Percentiles rank a stretch among this genome's conserved stretches.
Conservation (phyloP, 2,888 invertebrate species). For the Aphodius sticticus region DNA sequence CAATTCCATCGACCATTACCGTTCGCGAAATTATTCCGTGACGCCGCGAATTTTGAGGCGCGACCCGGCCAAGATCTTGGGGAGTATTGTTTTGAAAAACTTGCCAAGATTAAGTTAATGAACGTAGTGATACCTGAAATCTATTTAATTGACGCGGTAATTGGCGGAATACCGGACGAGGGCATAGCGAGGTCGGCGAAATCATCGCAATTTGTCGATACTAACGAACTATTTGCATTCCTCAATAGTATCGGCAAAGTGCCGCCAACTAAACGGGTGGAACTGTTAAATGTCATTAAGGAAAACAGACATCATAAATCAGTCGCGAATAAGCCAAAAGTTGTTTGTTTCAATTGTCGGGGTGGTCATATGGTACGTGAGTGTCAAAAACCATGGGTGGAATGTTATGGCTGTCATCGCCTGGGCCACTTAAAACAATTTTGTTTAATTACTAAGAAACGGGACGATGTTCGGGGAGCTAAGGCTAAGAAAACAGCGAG, state of each 20-base stretch:
- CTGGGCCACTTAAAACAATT: background rate
- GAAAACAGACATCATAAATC: no score
- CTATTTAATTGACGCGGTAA: slow-evolving; percentile 38
- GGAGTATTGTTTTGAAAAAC: slow-evolving; percentile 42
- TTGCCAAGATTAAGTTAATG: slow-evolving; percentile 33
- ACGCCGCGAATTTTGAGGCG: slow-evolving; percentile 37
- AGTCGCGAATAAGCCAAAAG: no score
- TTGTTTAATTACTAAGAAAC: background rate
- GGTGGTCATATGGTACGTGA: background rate
- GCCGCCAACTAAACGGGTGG: no score
- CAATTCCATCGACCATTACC: slow-evolving; percentile 7
- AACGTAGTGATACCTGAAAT: slow-evolving; percentile 34
- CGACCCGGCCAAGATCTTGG: slow-evolving; percentile 33
- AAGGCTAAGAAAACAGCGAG: background rate
- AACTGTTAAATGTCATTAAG: no score
- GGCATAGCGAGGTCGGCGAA: slow-evolving; percentile 31
- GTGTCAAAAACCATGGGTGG: background rate
- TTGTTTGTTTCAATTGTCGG: no score
- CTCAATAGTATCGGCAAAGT: slow-evolving; percentile 24
- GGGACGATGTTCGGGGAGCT: background rate
- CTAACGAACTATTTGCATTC: slow-evolving; percentile 36
- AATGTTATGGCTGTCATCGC: background rate
- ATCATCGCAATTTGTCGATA: slow-evolving; percentile 32
- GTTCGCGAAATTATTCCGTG: slow-evolving; percentile 27
- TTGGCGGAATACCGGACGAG: slow-evolving; percentile 39